Evolutionary conservation across 1,140 invertebrate species (phyloP).

Genomic region (Euwallacea similis): DNA sequence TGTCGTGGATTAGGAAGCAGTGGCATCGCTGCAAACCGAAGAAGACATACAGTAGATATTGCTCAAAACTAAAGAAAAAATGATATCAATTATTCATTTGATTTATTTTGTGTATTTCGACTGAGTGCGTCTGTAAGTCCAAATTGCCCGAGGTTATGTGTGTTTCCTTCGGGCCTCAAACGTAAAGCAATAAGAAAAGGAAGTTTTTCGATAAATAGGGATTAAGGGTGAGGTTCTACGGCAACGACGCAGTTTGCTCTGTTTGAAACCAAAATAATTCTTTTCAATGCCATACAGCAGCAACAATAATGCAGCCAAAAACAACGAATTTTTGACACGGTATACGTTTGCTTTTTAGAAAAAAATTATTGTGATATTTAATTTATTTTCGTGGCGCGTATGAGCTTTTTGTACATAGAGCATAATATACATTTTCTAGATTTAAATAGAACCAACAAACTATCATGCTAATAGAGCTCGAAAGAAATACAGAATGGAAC

Average conservation of each 20-base stretch:
- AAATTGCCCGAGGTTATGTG: too few relatives aligned
- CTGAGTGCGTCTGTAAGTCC: too few relatives aligned
- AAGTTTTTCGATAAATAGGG: too few relatives aligned
- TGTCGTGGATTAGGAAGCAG: conserved; percentile 19
- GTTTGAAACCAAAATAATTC: background rate
- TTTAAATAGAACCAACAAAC: background rate
- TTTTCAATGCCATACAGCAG: too few relatives aligned
- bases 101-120: too few relatives aligned
- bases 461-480: too few relatives aligned
- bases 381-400: background rate
- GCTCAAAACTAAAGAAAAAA: background rate
- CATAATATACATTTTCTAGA: background rate
- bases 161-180: too few relatives aligned
- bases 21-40: background rate
- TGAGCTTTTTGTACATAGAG: background rate
- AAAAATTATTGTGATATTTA: conserved; percentile 1
- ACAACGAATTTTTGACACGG: background rate
- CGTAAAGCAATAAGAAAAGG: too few relatives aligned
- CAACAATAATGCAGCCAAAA: too few relatives aligned
- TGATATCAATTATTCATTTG: too few relatives aligned
- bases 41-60: background rate
- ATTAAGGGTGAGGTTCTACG: background rate
- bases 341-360: background rate
- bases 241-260: background rate
- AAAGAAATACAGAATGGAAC: too few relatives aligned